These are phyloP conservation scores for Epinephelus fuscoguttatus DNA, from an alignment of 2,113 vertebrate species.

Conservation along the genomic window DNA sequence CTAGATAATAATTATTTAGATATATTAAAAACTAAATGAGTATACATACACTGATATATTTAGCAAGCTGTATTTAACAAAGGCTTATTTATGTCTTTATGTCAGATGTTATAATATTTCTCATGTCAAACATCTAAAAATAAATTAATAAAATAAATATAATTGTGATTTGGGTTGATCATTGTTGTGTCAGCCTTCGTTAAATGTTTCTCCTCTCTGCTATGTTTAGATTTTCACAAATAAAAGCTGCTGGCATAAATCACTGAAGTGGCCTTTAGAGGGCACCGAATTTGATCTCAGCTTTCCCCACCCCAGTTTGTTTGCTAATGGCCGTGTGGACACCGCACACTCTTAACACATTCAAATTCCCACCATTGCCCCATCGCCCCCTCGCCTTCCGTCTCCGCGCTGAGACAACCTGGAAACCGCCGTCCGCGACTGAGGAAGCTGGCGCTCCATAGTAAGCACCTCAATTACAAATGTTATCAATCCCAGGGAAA, in stretches of 20 bases:
- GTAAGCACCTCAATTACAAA: slow-evolving; percentile 80
- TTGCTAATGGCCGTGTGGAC: slow-evolving; percentile 58
- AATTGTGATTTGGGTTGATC: not conserved
- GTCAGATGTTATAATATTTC: not conserved
- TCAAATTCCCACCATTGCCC: slow-evolving; percentile 19
- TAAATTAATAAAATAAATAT: not conserved
- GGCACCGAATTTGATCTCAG: slow-evolving; percentile 54
- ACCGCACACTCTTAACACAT: slow-evolving; percentile 62
- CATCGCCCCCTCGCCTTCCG: not conserved
- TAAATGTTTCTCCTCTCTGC: not conserved
- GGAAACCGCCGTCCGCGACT: slow-evolving; percentile 60
- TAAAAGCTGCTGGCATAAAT: slow-evolving; percentile 36
- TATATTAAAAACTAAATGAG: not conserved
- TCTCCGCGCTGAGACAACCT: slow-evolving; percentile 61
- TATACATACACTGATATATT: too few relatives aligned
- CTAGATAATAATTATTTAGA: not conserved
- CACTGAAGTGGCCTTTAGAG: slow-evolving; percentile 30
- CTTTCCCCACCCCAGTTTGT: slow-evolving; percentile 53
- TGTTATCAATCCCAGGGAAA: slow-evolving; percentile 76
- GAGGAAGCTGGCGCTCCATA: slow-evolving; percentile 71
- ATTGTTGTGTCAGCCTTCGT: not conserved
- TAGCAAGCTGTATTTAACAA: not conserved
- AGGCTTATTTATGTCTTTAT: not conserved
- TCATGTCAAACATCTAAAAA: not conserved
- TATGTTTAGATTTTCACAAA: slow-evolving; percentile 13